These are phyloP conservation scores for Mionectes macconnelli DNA, from an alignment of 2,113 vertebrate genomes.

Conservation along the genomic window DNA sequence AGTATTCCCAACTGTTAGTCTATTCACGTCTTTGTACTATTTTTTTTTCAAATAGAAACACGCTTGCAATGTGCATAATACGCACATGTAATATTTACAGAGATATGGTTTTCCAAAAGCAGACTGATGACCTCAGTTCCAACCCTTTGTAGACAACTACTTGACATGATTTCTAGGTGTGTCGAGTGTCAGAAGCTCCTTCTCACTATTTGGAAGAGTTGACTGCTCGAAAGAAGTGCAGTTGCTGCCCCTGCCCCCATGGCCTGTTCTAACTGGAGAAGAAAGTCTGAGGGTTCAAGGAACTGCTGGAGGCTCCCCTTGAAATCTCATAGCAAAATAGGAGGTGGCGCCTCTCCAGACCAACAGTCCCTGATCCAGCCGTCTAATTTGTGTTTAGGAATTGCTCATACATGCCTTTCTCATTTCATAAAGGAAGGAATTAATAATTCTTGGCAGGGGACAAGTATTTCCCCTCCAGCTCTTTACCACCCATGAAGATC, in stretches of 20 bases:
- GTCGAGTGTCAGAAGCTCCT: neutral
- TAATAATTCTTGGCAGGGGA: neutral
- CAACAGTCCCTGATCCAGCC: neutral
- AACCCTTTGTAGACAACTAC: neutral
- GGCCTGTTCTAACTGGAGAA: neutral
- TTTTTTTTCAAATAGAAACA: neutral
- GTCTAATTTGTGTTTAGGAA: neutral
- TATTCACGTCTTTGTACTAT: neutral
- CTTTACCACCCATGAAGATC: slow-evolving; percentile 19
- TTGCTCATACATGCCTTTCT: neutral
- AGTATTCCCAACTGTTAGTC: neutral
- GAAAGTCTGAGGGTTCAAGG: neutral
- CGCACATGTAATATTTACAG: neutral
- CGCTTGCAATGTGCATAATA: neutral
- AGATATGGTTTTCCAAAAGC: neutral
- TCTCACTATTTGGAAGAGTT: neutral
- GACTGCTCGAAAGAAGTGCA: neutral
- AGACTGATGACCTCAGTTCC: neutral
- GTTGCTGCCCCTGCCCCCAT: neutral
- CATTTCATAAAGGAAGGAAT: slow-evolving; percentile 39
- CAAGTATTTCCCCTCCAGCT: neutral
- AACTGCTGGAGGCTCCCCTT: neutral
- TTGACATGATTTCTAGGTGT: neutral
- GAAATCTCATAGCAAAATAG: neutral
- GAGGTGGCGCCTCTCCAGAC: neutral